A percentile compares a stretch with the other conserved stretches of the same genome.
These are phyloP conservation scores for Acipenser transmontanus DNA, from an alignment of 2,797 vertebrate genomes.

Conservation along the genomic window DNA sequence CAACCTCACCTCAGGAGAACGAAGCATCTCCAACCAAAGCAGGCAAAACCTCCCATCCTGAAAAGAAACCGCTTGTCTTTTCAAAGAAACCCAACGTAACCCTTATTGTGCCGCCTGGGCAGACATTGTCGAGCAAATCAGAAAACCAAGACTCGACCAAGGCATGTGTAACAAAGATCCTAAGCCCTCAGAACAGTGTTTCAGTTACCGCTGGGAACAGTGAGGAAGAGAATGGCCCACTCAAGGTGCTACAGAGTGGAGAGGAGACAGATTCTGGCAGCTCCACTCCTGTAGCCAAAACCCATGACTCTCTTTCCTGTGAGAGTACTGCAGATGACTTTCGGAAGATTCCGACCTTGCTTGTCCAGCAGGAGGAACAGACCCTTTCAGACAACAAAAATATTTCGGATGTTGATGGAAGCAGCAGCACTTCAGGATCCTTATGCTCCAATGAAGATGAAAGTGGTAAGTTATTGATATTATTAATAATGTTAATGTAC, in stretches of 20 bases:
- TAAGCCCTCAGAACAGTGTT: constrained; percentile 38
- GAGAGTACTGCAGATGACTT: constrained; percentile 47
- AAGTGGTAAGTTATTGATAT: constrained; percentile 63
- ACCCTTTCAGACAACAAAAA: constrained; percentile 37
- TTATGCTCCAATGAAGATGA: constrained; percentile 61
- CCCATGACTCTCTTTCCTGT: constrained; percentile 48
- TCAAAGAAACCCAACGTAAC: constrained; percentile 88
- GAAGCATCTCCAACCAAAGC: constrained; percentile 35
- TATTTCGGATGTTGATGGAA: constrained; percentile 50
- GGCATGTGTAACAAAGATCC: constrained; percentile 31
- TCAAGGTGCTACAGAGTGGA: constrained; percentile 39
- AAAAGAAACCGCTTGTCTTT: constrained; percentile 76
- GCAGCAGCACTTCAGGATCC: constrained; percentile 51
- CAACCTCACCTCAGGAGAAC: constrained; percentile 26
- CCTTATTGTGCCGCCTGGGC: constrained; percentile 53
- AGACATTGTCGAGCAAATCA: constrained; percentile 45
- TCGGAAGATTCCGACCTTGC: constrained; percentile 45
- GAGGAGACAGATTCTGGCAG: constrained; percentile 43
- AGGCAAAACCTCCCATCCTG: constrained; percentile 52
- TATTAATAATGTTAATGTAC: no score
- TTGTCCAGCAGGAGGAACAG: constrained; percentile 42
- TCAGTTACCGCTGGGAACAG: constrained; percentile 26
- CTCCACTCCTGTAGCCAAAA: constrained; percentile 49
- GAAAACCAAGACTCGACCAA: constrained; percentile 40
- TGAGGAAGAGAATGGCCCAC: constrained; percentile 47